phyloP scores from a whole-genome alignment of 2,888 invertebrate genomes.

The Metellina segmentata region DNA sequence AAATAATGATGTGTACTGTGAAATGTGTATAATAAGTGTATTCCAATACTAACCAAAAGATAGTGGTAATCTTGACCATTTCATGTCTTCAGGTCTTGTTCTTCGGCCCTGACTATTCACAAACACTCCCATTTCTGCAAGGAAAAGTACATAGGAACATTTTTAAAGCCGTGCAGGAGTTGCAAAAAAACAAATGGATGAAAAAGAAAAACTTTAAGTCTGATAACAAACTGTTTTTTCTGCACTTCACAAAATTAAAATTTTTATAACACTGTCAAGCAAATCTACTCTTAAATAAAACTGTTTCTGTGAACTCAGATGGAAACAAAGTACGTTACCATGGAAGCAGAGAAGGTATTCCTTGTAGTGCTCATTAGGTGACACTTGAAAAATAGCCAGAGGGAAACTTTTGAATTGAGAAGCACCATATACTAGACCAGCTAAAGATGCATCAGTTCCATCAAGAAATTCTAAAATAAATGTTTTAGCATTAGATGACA shows the following conservation, averaged over 20 bases:
- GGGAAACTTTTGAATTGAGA: constrained; percentile 87
- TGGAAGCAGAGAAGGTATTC: constrained; percentile 93
- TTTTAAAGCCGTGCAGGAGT: neutral
- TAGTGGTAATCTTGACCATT: constrained; percentile 89
- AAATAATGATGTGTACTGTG: neutral
- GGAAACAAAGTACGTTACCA: constrained; percentile 79
- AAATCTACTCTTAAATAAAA: neutral
- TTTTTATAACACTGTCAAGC: no score
- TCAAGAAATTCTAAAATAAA: constrained; percentile 86
- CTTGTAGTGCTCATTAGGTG: constrained; percentile 80
- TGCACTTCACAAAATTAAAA: neutral
- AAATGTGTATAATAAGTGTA: neutral
- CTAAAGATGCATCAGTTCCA: constrained; percentile 86
- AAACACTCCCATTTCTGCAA: constrained; percentile 90
- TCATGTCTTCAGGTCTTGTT: constrained; percentile 88
- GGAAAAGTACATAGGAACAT: constrained; percentile 7
- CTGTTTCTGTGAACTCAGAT: neutral
- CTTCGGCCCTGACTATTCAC: constrained; percentile 90
- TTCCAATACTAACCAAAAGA: constrained; percentile 85
- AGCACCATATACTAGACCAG: constrained; percentile 84
- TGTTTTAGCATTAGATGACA: no score
- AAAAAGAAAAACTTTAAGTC: neutral
- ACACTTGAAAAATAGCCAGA: constrained; percentile 83
- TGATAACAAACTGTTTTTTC: neutral
- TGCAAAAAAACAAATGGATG: neutral